Evolutionary conservation across 2,113 vertebrate genomes (phyloP), one percentile per base, ranked within the genome.

Genomic region (Aptenodytes patagonicus): DNA sequence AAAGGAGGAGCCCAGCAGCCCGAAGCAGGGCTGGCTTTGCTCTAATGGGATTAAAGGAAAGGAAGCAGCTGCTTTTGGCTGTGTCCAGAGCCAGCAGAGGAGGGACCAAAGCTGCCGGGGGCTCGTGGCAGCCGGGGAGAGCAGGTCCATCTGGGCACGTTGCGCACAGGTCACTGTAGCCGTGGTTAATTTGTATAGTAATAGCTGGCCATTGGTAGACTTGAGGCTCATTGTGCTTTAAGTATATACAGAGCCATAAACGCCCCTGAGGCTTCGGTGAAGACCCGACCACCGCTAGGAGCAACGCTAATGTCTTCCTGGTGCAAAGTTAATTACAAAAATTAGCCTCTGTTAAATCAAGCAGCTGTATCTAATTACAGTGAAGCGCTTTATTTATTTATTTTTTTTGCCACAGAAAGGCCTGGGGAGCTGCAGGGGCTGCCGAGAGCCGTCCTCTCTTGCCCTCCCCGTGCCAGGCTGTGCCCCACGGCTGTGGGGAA

Each of bases 271-370:
- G 38, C 58, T 58, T 58, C 8, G 5, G 26, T 14, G 57, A 47
- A 31, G 91, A 44, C 68, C 78, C 3, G 4, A 36, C 31, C 64
- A 11, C 32, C 72, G 91, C n/a, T 34, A 26, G 47, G 91, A 62
- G 76, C 78, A 77, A 13, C 0, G 5, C 69, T 90, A 18, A 72
- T 94, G 92, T 38, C 92, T 93, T 95, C 88, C 94, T 90, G 94
- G 58, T 61, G 51, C 87, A 93, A 85, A 94, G 90, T 84, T 95
- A 93, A 96, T 96, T 93, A 95, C 89, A 83, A 32, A 73, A 80
- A 91, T 89, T 79, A 95, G 91, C 85, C 47, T 70, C 91, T 83
- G 42, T 68, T 94, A 26, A 93, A 87, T 83, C 72, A 83, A 83
- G 58, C 71, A 80, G 73, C 69, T 77, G 24, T 49, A 77, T 84